Evolutionary conservation across 1,140 invertebrate species (phyloP).

Genomic region (Papilio polytes): DNA sequence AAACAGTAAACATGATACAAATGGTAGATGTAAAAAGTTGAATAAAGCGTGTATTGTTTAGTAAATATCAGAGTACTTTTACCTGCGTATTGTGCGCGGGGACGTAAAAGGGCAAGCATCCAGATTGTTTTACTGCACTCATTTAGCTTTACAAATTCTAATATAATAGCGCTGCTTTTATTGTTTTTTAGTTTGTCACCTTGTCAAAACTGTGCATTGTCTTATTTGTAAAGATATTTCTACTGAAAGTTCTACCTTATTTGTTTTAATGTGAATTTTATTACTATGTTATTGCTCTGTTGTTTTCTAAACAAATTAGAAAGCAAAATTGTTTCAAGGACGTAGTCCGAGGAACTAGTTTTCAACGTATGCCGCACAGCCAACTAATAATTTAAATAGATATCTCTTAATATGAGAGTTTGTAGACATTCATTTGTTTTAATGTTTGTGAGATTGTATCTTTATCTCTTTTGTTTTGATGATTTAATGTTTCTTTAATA

Average conservation of each 20-base stretch:
- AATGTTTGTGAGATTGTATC: too few species aligned
- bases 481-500: background rate
- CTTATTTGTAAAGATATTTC: slow-evolving; percentile 1
- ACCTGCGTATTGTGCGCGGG: slow-evolving; percentile 9
- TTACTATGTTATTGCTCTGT: background rate
- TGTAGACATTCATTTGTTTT: too few species aligned
- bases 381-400: background rate
- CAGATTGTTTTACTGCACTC: slow-evolving; percentile 16
- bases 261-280: background rate
- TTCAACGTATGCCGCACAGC: background rate
- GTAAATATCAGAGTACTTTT: slow-evolving; percentile 2
- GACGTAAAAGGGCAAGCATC: background rate
- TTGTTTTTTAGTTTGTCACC: slow-evolving; percentile 2
- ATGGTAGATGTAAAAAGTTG: background rate
- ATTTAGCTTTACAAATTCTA: background rate
- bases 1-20: slow-evolving; percentile 11
- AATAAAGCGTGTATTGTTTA: slow-evolving; percentile 18
- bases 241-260: background rate
- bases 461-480: background rate
- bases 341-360: background rate
- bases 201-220: background rate
- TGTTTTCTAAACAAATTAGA: background rate
- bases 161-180: background rate
- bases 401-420: background rate
- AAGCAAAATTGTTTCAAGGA: slow-evolving; percentile 3